These are phyloP conservation scores for Spea multiplicata DNA, from an alignment of 2,113 vertebrate genomes.

Conservation along the genomic window DNA sequence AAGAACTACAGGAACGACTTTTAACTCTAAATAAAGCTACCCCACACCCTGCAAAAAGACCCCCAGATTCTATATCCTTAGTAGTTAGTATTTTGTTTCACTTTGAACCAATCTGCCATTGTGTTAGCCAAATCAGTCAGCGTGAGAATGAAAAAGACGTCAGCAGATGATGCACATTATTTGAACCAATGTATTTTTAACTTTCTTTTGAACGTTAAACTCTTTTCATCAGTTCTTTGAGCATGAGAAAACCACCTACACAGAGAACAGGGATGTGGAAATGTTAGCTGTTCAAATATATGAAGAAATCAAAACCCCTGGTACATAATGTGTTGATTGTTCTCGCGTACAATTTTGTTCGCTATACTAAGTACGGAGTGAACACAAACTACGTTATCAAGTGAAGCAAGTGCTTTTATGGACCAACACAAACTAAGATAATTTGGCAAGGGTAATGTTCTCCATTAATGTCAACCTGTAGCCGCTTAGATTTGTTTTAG, in stretches of 20 bases:
- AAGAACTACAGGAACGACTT: constrained; percentile 16
- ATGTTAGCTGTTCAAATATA: constrained; percentile 9
- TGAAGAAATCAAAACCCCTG: constrained; percentile 3
- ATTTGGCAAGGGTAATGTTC: no score
- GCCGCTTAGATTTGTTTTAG: no score
- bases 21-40: constrained; percentile 32
- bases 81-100: constrained; percentile 12
- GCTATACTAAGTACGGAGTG: no score
- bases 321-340: background rate
- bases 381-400: no score
- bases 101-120: constrained; percentile 34
- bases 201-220: constrained; percentile 43
- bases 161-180: constrained; percentile 47
- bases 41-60: background rate
- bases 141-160: constrained; percentile 41
- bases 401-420: no score
- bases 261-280: constrained; percentile 31
- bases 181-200: constrained; percentile 48
- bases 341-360: no score
- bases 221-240: constrained; percentile 38
- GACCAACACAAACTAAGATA: no score
- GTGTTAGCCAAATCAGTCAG: constrained; percentile 24
- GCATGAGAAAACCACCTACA: constrained; percentile 32
- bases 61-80: constrained; percentile 9
- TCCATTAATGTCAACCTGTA: no score